Base-by-base conservation (phyloP, 2,113 vertebrate species). In the Ranitomeya variabilis region DNA sequence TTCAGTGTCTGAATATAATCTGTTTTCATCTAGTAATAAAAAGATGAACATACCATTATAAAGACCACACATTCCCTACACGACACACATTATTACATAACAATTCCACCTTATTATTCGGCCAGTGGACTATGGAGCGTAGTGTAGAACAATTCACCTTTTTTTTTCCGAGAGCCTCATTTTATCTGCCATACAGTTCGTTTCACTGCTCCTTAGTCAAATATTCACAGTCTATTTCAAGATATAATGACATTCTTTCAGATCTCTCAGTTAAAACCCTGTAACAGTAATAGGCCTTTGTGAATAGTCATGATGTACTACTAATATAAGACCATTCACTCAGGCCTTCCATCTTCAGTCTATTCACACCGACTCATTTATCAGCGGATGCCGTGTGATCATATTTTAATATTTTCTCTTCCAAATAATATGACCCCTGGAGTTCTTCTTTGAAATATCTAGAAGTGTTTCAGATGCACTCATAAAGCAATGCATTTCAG, bases 231-330 rank as follows among this genome's bases (percentile, higher is more conserved):
- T 9, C 85, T 31, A 69, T 37, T 59, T 69, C 31, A 23, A 67
- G n/a, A 51, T 37, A 67, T 55, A 78, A 87, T 69, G 37, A 87
- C 23, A 80, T 76, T 71, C n/a, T 69, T 18, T 87, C 13, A 87
- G 59, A 80, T 67, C 51, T 71, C 6, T 67, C 7, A 71, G 51
- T 80, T 69, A 80, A 80, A 80, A 66, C 51, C 26, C n/a, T 87
- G 77, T 80, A 80, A 13, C 23, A 69, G 76, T 87, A 87, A 80
- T 80, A 86, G 76, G 37, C 76, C 57, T 79, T 86, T 80, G 74
- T 80, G 85, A 86, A 86, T 54, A 86, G 23, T 86, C 85, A 86
- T 78, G 76, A 77, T 86, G 59, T 66, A 86, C 74, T 54, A 86
- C 59, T 73, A 54, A 67, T 67, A 71, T 80, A 71, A 59, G 66